These are phyloP conservation scores for Microctenopoma lineatum DNA, from an alignment of 2,797 vertebrate species.

Conservation along the genomic window DNA sequence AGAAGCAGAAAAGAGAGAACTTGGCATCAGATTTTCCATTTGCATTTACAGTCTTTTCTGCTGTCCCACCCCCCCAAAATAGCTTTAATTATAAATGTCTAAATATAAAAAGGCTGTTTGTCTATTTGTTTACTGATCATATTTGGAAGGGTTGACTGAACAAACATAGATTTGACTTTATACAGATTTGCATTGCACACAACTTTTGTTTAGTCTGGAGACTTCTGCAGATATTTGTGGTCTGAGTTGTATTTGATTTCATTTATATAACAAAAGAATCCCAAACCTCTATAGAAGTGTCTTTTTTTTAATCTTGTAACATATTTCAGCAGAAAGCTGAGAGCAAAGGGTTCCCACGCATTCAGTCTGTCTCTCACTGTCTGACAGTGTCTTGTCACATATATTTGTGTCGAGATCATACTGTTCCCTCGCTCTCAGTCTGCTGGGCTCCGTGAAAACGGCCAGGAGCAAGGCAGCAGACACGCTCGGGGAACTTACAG, in stretches of 20 bases:
- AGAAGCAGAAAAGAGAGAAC: too few species aligned
- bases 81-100: conserved; percentile 12
- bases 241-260: conserved; percentile 49
- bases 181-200: conserved; percentile 1
- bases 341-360: conserved; percentile 50
- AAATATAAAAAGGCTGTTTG: not conserved
- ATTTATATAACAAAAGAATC: conserved; percentile 59
- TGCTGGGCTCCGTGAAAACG: conserved; percentile 61
- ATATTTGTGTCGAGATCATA: conserved; percentile 58
- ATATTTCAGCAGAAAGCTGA: conserved; percentile 53
- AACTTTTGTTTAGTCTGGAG: conserved; percentile 20
- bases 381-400: conserved; percentile 61
- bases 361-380: conserved; percentile 45
- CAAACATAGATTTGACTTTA: conserved; percentile 38
- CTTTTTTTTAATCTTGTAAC: conserved; percentile 55
- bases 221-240: conserved; percentile 48
- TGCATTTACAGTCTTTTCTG: not conserved
- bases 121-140: conserved; percentile 21
- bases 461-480: conserved; percentile 53
- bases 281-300: conserved; percentile 34
- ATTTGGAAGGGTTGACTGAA: conserved; percentile 26
- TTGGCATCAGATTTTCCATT: too few species aligned
- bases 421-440: conserved; percentile 59
- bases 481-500: conserved; percentile 46
- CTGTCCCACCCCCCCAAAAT: not conserved